phyloP scores from a whole-genome alignment of 2,113 vertebrate species.

The Eublepharis macularius region DNA sequence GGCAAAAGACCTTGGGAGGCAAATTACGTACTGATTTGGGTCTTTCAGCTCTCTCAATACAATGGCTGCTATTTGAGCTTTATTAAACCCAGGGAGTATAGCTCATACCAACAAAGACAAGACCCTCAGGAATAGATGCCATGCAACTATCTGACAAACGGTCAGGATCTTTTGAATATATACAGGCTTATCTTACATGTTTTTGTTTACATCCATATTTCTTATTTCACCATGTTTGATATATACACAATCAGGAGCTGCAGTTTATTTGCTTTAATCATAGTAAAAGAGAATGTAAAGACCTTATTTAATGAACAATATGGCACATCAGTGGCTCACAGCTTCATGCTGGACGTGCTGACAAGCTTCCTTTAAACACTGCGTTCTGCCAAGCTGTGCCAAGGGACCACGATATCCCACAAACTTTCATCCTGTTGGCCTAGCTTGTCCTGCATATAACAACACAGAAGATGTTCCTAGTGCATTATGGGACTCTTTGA shows the following conservation, averaged over 20 bases:
- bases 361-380: slow-evolving; percentile 20
- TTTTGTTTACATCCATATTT: slow-evolving; percentile 24
- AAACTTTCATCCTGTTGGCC: background rate
- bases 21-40: slow-evolving; percentile 25
- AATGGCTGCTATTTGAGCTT: slow-evolving; percentile 31
- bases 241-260: slow-evolving; percentile 18
- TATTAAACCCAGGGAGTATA: slow-evolving; percentile 36
- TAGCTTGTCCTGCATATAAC: background rate
- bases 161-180: slow-evolving; percentile 19
- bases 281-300: background rate
- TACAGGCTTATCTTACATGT: background rate
- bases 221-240: slow-evolving; percentile 13
- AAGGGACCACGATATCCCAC: background rate
- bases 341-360: slow-evolving; percentile 14
- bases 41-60: slow-evolving; percentile 19
- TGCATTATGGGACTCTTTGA: background rate
- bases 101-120: background rate
- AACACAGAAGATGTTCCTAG: background rate
- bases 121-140: slow-evolving; percentile 27
- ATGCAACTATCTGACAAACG: slow-evolving; percentile 1
- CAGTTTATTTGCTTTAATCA: slow-evolving; percentile 43
- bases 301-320: slow-evolving; percentile 13
- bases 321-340: slow-evolving; percentile 9
- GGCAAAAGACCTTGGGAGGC: slow-evolving; percentile 29
- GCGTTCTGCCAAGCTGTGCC: background rate